Conservation (phyloP, 2,797 vertebrate genomes). For the Dicrostonyx torquatus region DNA sequence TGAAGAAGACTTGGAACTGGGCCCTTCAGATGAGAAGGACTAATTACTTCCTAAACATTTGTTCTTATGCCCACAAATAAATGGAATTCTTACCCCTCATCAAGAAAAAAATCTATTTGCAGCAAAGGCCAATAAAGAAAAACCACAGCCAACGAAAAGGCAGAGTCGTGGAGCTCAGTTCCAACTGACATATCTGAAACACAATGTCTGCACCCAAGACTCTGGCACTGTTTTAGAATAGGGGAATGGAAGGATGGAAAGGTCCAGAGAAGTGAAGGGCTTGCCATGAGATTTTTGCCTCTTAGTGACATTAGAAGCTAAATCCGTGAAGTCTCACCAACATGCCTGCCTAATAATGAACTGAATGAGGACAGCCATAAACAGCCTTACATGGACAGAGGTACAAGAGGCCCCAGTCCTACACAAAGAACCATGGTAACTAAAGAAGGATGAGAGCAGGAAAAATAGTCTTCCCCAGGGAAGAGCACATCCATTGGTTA, state of each 20-base stretch:
- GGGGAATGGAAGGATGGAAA: background rate
- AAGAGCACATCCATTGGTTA: background rate
- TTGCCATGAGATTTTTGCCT: background rate
- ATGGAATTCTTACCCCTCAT: background rate
- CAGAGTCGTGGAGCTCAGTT: background rate
- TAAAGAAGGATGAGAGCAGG: background rate
- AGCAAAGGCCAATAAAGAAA: background rate
- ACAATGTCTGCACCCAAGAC: background rate
- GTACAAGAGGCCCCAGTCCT: background rate
- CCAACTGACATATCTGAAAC: background rate
- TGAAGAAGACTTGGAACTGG: background rate
- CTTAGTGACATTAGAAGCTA: background rate
- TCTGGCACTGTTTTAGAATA: background rate
- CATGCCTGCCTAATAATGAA: background rate
- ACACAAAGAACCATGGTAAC: background rate
- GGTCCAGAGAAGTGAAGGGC: background rate
- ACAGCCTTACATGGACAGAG: background rate
- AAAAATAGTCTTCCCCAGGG: background rate
- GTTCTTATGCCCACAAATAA: background rate
- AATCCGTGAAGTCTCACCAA: background rate
- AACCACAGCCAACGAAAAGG: background rate
- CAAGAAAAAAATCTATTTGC: background rate
- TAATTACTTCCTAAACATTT: background rate
- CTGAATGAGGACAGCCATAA: background rate
- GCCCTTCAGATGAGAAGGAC: background rate